Conservation (phyloP, 35 echinoderm and acorn worm genomes). For the Ophiothrix spiculata region DNA sequence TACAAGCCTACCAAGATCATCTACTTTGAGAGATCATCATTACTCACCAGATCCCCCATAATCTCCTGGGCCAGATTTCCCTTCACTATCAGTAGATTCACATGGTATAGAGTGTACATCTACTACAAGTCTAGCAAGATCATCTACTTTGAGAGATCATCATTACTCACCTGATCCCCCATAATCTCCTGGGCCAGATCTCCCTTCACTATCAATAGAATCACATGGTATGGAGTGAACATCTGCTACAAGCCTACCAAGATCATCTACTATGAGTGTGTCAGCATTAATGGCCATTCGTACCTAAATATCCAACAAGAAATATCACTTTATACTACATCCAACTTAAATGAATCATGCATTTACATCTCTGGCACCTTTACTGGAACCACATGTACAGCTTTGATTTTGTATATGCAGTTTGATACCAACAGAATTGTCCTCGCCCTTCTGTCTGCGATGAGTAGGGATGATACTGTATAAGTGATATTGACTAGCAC, state of each 20-base stretch:
- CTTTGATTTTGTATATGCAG: too few relatives aligned
- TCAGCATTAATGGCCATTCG: slow-evolving; percentile 59
- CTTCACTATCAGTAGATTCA: too few relatives aligned
- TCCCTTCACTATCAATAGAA: not conserved
- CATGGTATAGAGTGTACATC: not conserved
- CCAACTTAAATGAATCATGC: too few relatives aligned
- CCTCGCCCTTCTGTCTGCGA: too few relatives aligned
- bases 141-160: not conserved
- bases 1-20: slow-evolving; percentile 70
- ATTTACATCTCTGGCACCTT: too few relatives aligned
- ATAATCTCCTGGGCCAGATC: not conserved
- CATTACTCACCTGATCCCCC: not conserved
- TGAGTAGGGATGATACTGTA: too few relatives aligned
- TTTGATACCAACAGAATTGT: too few relatives aligned
- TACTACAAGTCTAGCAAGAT: not conserved
- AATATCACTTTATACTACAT: too few relatives aligned
- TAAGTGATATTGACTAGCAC: too few relatives aligned
- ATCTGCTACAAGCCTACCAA: slow-evolving; percentile 70
- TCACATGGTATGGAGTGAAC: not conserved
- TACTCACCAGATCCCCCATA: slow-evolving; percentile 41
- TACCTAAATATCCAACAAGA: too few relatives aligned
- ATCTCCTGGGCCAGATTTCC: not conserved
- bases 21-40: slow-evolving; percentile 56
- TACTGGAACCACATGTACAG: too few relatives aligned
- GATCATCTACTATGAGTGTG: slow-evolving; percentile 64